Evolutionary conservation across 2,888 invertebrate species (phyloP).

Genomic region (Podotricha telesiphe): DNA sequence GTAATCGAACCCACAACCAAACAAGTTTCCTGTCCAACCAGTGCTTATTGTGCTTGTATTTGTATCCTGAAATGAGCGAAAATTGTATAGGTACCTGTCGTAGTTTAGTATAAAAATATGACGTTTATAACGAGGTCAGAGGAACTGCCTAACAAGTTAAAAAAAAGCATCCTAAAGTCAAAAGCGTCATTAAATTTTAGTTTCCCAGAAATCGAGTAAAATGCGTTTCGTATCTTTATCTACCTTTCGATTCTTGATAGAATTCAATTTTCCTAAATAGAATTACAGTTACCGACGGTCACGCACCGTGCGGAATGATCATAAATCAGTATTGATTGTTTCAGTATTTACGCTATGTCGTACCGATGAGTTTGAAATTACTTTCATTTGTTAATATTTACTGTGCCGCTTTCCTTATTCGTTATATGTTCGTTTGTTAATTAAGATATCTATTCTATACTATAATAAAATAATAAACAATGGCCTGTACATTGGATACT

Average conservation of each 20-base stretch:
- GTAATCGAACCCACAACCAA: too few species aligned
- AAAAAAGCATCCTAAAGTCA: neutral
- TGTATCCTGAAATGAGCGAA: neutral
- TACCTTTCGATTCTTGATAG: neutral
- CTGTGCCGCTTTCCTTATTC: neutral
- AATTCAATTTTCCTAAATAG: constrained; percentile 21
- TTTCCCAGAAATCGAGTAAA: neutral
- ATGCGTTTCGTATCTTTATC: neutral
- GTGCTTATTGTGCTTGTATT: too few species aligned
- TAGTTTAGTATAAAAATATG: neutral
- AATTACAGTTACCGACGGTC: constrained; percentile 20
- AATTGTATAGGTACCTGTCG: neutral
- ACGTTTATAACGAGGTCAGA: neutral
- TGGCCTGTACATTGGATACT: too few species aligned
- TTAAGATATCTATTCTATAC: too few species aligned
- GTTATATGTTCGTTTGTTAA: neutral
- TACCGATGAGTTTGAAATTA: constrained; percentile 11
- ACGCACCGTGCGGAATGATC: constrained; percentile 16
- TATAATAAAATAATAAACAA: too few species aligned
- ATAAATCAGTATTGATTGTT: constrained; percentile 29
- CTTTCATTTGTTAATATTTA: constrained; percentile 14
- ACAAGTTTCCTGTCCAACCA: too few species aligned
- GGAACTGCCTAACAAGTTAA: neutral
- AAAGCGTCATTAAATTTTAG: neutral
- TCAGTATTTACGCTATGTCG: constrained; percentile 7